phyloP scores from a whole-genome alignment of 2,113 vertebrate species.

The Hypocryptadius cinnamomeus region DNA sequence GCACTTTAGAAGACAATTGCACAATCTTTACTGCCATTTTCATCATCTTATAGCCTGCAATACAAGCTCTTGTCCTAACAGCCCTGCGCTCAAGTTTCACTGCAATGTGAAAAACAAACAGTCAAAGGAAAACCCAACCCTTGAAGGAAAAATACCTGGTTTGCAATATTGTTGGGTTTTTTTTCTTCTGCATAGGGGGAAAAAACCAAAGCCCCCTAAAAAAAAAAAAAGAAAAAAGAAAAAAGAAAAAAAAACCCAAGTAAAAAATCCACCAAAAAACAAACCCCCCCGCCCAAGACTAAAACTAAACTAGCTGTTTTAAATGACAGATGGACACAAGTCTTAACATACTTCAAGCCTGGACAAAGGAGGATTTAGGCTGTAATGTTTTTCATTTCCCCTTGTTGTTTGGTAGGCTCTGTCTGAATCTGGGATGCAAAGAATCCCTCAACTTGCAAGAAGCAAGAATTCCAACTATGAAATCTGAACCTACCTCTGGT shows the following conservation, averaged over 20 bases:
- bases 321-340: background rate
- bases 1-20: constrained; percentile 25
- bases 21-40: constrained; percentile 49
- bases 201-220: background rate
- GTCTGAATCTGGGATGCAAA: constrained; percentile 2
- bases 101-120: constrained; percentile 31
- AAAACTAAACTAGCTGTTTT: background rate
- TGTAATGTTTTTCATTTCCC: constrained; percentile 20
- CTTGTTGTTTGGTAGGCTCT: background rate
- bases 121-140: background rate
- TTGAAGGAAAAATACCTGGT: constrained; percentile 26
- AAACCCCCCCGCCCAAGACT: too few species aligned
- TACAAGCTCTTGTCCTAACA: background rate
- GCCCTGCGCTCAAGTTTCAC: constrained; percentile 23
- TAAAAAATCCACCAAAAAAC: background rate
- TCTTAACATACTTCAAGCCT: background rate
- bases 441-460: background rate
- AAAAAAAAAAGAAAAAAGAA: background rate
- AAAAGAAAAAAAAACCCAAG: too few species aligned
- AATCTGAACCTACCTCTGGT: constrained; percentile 2
- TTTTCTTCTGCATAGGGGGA: background rate
- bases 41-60: constrained; percentile 26
- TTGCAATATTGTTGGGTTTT: background rate
- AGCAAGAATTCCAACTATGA: constrained; percentile 42
- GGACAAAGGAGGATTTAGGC: constrained; percentile 12